These are phyloP conservation scores for Hypotaenidia philippensis DNA, from an alignment of 2,797 vertebrate species.

Conservation along the genomic window DNA sequence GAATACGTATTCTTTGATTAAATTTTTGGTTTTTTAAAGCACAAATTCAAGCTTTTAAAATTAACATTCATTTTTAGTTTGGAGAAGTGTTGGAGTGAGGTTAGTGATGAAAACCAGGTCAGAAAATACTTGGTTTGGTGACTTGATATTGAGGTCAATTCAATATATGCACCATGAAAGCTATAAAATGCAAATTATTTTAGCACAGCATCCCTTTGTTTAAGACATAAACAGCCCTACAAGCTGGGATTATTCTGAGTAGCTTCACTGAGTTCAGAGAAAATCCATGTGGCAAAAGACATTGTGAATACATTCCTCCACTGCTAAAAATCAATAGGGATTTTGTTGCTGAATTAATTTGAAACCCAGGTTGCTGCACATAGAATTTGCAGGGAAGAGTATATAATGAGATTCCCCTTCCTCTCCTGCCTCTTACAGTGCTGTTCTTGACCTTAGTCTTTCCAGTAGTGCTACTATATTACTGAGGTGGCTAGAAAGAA, in stretches of 20 bases:
- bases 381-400: background rate
- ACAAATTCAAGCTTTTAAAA: background rate
- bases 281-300: background rate
- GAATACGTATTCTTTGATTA: background rate
- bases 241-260: background rate
- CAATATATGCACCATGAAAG: background rate
- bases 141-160: background rate
- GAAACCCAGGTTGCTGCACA: background rate
- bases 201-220: background rate
- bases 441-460: background rate
- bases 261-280: background rate
- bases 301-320: background rate
- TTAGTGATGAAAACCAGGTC: background rate
- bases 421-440: background rate
- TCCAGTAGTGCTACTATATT: background rate
- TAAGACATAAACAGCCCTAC: background rate
- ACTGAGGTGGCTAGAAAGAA: background rate
- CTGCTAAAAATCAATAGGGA: background rate
- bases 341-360: conserved; percentile 23
- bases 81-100: background rate
- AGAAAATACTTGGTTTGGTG: background rate
- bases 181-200: conserved; percentile 11
- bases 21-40: background rate
- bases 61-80: background rate
- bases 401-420: background rate